These are phyloP conservation scores for Ormia ochracea DNA, from an alignment of 2,888 invertebrate species.

Conservation along the genomic window DNA sequence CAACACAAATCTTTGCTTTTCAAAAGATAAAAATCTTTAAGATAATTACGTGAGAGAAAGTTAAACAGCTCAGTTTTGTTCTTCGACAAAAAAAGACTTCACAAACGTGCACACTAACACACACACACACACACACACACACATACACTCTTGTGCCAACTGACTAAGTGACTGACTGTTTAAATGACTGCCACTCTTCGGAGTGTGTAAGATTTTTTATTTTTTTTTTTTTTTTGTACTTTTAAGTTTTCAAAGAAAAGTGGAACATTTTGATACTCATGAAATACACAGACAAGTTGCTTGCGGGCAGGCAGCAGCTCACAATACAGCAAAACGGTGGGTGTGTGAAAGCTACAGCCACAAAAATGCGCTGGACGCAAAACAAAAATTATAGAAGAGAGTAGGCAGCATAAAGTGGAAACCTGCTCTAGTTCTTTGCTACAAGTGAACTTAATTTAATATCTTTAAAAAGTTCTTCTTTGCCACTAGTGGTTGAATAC, in stretches of 20 bases:
- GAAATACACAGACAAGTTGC: conserved; percentile 4
- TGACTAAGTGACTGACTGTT: conserved; percentile 15
- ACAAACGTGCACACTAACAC: no score
- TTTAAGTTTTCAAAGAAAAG: conserved; percentile 20
- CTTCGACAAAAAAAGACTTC: conserved; percentile 10
- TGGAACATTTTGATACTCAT: conserved; percentile 18
- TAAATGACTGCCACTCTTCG: conserved; percentile 1
- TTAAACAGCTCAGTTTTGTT: conserved; percentile 48
- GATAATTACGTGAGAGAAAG: conserved; percentile 62
- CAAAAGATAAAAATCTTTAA: conserved; percentile 52
- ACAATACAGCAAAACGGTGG: conserved; percentile 26
- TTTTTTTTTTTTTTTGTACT: no score
- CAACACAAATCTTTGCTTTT: conserved; percentile 35
- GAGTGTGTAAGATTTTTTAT: conserved; percentile 1
- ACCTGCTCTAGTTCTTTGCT: conserved; percentile 1
- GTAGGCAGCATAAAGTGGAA: not conserved
- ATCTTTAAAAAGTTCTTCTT: not conserved
- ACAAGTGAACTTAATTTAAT: not conserved
- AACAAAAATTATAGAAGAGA: conserved; percentile 1
- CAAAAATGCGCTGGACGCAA: not conserved
- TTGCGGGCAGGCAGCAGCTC: not conserved
- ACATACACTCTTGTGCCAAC: not conserved
- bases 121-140: not conserved
- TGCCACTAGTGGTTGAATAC: not conserved
- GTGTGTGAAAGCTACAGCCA: conserved; percentile 22